Conservation (phyloP, 2,113 vertebrate genomes). For the Xiphophorus hellerii region DNA sequence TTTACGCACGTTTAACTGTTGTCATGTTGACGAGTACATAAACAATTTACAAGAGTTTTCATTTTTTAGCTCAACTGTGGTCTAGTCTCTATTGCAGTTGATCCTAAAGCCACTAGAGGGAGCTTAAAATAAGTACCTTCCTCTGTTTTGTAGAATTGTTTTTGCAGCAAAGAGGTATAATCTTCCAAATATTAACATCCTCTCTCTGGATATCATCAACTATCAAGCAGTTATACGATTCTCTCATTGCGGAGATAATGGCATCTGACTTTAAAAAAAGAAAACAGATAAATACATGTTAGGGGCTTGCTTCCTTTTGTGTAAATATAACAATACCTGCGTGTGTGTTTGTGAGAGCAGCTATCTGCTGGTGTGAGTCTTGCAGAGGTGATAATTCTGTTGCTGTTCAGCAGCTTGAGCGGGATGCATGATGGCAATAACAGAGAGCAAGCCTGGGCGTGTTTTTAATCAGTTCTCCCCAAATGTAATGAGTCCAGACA, state of each 20-base stretch:
- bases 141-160: conserved; percentile 16
- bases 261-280: background rate
- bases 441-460: conserved; percentile 63
- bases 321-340: conserved; percentile 31
- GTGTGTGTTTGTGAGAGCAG: conserved; percentile 27
- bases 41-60: background rate
- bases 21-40: conserved; percentile 7
- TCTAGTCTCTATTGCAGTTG: conserved; percentile 29
- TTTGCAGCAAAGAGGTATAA: conserved; percentile 10
- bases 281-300: conserved; percentile 15
- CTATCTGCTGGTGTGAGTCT: conserved; percentile 25
- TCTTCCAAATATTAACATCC: conserved; percentile 26
- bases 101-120: conserved; percentile 79
- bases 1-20: conserved; percentile 3
- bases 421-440: conserved; percentile 61
- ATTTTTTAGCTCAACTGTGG: background rate
- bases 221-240: conserved; percentile 4
- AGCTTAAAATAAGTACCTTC: conserved; percentile 68
- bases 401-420: conserved; percentile 51
- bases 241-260: background rate
- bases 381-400: conserved; percentile 74
- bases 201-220: conserved; percentile 21
- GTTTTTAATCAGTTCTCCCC: conserved; percentile 70
- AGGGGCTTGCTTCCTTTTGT: conserved; percentile 6
- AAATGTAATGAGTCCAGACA: conserved; percentile 64